A percentile compares a stretch with the other conserved stretches of the same genome.
phyloP scores from a whole-genome alignment of 2,113 vertebrate species.

The Perca schrenkii region DNA sequence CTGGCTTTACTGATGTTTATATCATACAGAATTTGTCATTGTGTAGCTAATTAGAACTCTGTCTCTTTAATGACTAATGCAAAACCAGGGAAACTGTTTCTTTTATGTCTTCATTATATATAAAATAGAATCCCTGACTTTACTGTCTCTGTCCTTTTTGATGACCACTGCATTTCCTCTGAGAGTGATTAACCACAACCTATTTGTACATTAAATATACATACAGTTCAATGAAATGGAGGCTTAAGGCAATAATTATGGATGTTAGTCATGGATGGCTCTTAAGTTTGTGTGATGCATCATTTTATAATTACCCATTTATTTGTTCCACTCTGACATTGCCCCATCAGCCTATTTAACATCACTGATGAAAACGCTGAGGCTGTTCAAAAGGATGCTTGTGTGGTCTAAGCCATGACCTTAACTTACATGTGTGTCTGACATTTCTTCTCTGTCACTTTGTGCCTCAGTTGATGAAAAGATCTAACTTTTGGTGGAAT shows the following conservation, averaged over 20 bases:
- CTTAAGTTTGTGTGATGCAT: constrained; percentile 64
- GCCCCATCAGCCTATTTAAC: constrained; percentile 41
- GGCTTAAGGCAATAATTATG: constrained; percentile 65
- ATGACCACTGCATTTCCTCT: constrained; percentile 52
- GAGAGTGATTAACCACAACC: constrained; percentile 66
- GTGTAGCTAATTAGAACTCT: constrained; percentile 18
- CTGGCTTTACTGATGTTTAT: constrained; percentile 6
- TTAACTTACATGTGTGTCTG: constrained; percentile 7
- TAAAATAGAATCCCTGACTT: constrained; percentile 16
- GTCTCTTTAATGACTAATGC: constrained; percentile 30
- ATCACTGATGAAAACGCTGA: constrained; percentile 39
- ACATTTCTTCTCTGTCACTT: constrained; percentile 5
- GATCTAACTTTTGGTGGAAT: constrained; percentile 31
- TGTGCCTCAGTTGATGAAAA: neutral
- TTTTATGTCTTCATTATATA: constrained; percentile 13
- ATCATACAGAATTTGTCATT: constrained; percentile 23
- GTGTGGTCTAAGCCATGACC: constrained; percentile 7
- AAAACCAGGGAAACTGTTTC: constrained; percentile 8
- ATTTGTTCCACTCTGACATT: constrained; percentile 60
- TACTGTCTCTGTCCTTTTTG: constrained; percentile 28
- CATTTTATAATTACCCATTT: constrained; percentile 67
- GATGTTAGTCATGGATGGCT: constrained; percentile 61
- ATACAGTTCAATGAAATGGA: constrained; percentile 55
- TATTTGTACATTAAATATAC: constrained; percentile 68
- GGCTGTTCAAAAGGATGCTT: constrained; percentile 11